Base-by-base conservation (phyloP, 2,113 vertebrate genomes). In the Ceyx melanurus region DNA sequence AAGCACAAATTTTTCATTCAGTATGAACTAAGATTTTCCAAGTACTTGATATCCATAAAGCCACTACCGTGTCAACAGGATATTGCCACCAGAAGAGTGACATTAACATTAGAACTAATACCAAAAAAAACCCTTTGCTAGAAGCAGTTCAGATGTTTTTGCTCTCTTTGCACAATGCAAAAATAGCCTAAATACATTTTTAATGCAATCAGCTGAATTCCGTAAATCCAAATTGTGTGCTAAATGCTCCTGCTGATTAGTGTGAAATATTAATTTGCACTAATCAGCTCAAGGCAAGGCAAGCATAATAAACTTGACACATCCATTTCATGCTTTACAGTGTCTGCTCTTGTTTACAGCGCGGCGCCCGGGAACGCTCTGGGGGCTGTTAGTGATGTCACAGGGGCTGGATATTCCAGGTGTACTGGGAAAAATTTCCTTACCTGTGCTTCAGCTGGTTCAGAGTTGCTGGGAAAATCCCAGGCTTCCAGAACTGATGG, bases 201-300 rank as follows among this genome's bases (percentile, higher is more conserved):
- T 96, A 96, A 96, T 96, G 95, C 68, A 96, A 96, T 96, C 96
- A 96, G 82, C 75, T 64, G 79, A 95, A 96, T 95, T 95, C 92
- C 85, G 11, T 94, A 95, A 96, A 96, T 92, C 87, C 95, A 96
- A 96, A 95, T 93, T 93, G 95, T 96, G 95, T 91, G 91, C 76
- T 96, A 96, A 96, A 92, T 93, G 94, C 85, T 96, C 89, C 93
- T 92, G 94, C 72, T 96, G 96, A 96, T 96, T 95, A 95, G 95
- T 94, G 96, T 96, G 96, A 96, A 96, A 96, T 96, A 96, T 96
- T 96, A 96, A 96, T 96, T 96, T 96, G 92, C 95, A 96, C 96
- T 96, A 96, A 96, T 96, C 96, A 96, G 91, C 94, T 77, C 5
- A 53, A 95, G 85, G 91, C 92, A 94, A 93, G 68, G 28, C 65